phyloP scores from a whole-genome alignment of 2,888 invertebrate species.

The Willowsia nigromaculata region DNA sequence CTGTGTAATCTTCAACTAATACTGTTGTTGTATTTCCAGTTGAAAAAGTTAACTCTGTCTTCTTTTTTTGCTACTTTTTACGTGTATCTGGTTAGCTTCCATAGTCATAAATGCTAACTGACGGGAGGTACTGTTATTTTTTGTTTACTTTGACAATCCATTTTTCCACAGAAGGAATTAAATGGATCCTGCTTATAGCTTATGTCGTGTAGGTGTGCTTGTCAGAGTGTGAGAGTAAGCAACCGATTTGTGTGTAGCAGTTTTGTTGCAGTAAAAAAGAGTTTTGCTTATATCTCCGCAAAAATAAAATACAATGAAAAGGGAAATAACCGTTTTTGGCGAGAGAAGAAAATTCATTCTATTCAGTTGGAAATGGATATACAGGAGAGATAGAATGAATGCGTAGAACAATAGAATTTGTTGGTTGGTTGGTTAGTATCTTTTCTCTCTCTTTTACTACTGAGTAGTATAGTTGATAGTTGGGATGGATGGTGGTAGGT shows the following conservation, averaged over 20 bases:
- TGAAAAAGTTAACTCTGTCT: background rate
- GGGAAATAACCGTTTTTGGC: conserved; percentile 29
- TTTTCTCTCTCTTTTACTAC: no score
- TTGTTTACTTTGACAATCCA: background rate
- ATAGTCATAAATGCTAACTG: background rate
- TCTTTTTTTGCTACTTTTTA: background rate
- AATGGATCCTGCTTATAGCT: background rate
- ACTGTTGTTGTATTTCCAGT: conserved; percentile 11
- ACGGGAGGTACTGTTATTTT: background rate
- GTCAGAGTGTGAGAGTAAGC: background rate
- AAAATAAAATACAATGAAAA: conserved; percentile 25
- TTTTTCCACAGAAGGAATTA: conserved; percentile 1
- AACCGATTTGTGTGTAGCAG: background rate
- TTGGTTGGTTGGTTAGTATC: conserved; percentile 35
- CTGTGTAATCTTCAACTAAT: background rate
- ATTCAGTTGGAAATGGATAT: background rate
- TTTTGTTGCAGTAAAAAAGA: background rate
- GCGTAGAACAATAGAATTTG: conserved; percentile 42
- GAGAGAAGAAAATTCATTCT: background rate
- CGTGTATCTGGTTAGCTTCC: background rate
- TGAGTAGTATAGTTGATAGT: no score
- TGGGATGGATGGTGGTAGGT: background rate
- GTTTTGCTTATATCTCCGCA: background rate
- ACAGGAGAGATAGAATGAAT: background rate
- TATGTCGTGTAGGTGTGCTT: conserved; percentile 2